phyloP scores from a whole-genome alignment of 2,113 vertebrate genomes.

The Neodon shergylaensis region DNA sequence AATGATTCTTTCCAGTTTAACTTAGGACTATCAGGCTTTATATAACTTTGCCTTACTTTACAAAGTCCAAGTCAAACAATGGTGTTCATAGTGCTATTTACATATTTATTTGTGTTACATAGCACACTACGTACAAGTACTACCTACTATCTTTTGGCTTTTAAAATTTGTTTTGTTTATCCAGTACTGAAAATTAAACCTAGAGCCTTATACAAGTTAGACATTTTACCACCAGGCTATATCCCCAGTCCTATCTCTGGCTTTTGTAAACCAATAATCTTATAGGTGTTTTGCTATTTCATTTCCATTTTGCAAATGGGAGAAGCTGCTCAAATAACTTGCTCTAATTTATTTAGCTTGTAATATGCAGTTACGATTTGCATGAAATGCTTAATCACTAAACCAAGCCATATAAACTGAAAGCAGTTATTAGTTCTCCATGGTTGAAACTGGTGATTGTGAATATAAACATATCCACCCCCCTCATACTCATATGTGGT shows the following conservation, averaged over 20 bases:
- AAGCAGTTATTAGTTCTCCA: conserved; percentile 13
- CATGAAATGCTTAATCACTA: background rate
- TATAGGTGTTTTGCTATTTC: background rate
- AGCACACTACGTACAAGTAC: background rate
- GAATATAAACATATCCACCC: background rate
- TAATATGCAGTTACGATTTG: background rate
- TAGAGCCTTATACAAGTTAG: background rate
- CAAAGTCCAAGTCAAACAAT: background rate
- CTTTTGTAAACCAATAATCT: background rate
- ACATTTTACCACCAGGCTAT: background rate
- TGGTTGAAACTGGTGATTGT: background rate
- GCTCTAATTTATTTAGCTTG: background rate
- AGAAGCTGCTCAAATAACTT: background rate
- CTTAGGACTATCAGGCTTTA: background rate
- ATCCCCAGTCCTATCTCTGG: background rate
- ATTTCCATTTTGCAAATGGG: background rate
- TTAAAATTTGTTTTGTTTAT: background rate
- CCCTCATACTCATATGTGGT: background rate
- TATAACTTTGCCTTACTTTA: background rate
- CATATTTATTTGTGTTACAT: background rate
- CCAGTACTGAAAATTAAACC: background rate
- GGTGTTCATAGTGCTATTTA: background rate
- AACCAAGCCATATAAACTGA: background rate
- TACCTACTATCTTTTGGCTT: background rate
- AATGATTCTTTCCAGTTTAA: background rate